Evolutionary conservation across 2,113 vertebrate genomes (phyloP).

Genomic region (Cervus canadensis): DNA sequence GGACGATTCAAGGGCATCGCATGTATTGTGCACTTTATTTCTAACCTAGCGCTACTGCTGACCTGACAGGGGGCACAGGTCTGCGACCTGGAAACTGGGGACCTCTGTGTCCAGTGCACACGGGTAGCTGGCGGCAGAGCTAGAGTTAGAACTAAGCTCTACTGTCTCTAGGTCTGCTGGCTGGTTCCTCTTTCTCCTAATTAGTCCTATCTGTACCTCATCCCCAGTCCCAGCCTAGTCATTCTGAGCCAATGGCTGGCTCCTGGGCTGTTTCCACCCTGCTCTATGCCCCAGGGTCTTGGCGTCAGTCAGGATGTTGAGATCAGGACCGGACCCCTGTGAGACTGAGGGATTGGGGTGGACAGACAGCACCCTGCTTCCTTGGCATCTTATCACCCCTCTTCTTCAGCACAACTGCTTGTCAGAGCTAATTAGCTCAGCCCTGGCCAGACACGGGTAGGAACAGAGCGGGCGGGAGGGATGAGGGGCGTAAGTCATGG

Average conservation of each 20-base stretch:
- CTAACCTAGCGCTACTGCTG: neutral
- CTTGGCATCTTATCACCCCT: neutral
- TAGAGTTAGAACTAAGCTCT: neutral
- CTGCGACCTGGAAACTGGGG: neutral
- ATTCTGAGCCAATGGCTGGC: neutral
- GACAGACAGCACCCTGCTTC: constrained; percentile 42
- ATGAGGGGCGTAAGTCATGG: neutral
- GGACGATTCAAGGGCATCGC: neutral
- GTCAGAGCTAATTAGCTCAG: constrained; percentile 44
- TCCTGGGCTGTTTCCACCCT: neutral
- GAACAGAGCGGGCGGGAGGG: neutral
- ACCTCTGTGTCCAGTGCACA: neutral
- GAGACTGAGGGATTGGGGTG: neutral
- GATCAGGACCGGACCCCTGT: neutral
- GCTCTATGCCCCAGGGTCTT: neutral
- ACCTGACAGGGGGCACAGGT: neutral
- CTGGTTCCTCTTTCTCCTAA: neutral
- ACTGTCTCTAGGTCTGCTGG: neutral
- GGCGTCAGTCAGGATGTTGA: neutral
- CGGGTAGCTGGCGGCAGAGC: neutral
- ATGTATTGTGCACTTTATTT: neutral
- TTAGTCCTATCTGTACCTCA: neutral
- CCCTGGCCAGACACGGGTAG: neutral
- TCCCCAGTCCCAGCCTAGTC: neutral
- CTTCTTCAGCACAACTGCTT: constrained; percentile 22